Evolutionary conservation across 2,113 vertebrate species (phyloP).

Genomic region (Caloenas nicobarica): DNA sequence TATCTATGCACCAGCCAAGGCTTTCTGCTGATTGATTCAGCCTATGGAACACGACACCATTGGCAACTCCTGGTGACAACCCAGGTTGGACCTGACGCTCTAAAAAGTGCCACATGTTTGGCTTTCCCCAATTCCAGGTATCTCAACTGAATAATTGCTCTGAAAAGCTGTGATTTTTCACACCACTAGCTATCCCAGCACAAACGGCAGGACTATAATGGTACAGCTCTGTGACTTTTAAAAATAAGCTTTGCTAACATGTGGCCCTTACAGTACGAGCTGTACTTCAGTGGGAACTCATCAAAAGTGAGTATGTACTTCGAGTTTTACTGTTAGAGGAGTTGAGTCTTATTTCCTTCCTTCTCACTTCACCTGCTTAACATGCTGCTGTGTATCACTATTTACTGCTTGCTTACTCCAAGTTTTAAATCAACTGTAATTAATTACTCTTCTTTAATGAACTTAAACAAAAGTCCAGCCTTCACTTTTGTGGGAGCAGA

Average conservation of each 20-base stretch:
- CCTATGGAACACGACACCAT: rapidly evolving
- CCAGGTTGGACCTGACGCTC: not conserved
- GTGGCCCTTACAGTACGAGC: not conserved
- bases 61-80: too few species aligned
- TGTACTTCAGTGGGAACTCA: not conserved
- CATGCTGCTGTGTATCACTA: not conserved
- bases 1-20: not conserved
- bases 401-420: not conserved
- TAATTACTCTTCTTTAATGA: not conserved
- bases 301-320: not conserved
- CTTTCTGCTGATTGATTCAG: not conserved
- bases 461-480: not conserved
- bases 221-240: not conserved
- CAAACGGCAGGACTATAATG: rapidly evolving
- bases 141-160: not conserved
- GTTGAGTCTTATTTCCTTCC: not conserved
- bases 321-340: not conserved
- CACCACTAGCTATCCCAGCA: not conserved
- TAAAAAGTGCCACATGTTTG: rapidly evolving
- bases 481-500: not conserved
- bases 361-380: not conserved
- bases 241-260: not conserved
- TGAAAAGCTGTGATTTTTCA: not conserved
- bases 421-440: not conserved
- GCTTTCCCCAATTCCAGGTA: not conserved